Evolutionary conservation across 2,888 invertebrate genomes (phyloP), one percentile per base, ranked within the genome.

Genomic region (Tetramorium bicarinatum): DNA sequence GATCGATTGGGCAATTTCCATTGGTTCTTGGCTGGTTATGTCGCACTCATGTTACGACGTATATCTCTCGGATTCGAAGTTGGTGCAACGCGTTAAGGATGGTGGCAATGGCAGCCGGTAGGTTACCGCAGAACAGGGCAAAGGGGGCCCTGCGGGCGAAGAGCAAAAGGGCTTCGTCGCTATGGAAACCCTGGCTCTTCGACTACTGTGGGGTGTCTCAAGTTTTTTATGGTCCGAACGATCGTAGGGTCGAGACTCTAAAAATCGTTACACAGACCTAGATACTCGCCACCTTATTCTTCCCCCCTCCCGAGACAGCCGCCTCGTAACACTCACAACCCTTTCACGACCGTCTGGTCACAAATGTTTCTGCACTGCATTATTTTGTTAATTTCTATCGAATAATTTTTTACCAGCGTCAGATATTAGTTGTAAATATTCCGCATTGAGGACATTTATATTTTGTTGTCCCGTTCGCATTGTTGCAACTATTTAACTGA

Each of bases 211-310:
- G 92, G 93, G 93, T 93, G 91, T 90, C 91, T 93, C 90, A 91
- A 91, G 91, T 91, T 93, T 92, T 93, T 92, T 92, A 92, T 91
- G 92, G 89, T 88, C 91, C 90, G 92, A 91, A 92, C 91, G 92
- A 93, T 92, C 90, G 91, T 89, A 91, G 91, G 92, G 93, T 92
- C 85, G 92, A 72, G 89, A 88, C 91, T 92, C 92, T 92, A 92
- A 93, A 93, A 93, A 93, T 93, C 93, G 93, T 93, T 93, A 93
- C 93, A 93, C 92, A 93, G 92, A 93, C 93, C 93, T 91, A 93
- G 92, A 93, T 93, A 93, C 89, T 88, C 83, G 87, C 83, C 82
- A 82, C 80, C 87, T 87, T 77, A 77, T 88, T 87, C 54, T 18
- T 21, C 44, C n/a, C 29, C 84, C 38, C 25, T 15, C 47, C 75